Conservation (phyloP, 2,888 invertebrate genomes). For the Ophraella communa region DNA sequence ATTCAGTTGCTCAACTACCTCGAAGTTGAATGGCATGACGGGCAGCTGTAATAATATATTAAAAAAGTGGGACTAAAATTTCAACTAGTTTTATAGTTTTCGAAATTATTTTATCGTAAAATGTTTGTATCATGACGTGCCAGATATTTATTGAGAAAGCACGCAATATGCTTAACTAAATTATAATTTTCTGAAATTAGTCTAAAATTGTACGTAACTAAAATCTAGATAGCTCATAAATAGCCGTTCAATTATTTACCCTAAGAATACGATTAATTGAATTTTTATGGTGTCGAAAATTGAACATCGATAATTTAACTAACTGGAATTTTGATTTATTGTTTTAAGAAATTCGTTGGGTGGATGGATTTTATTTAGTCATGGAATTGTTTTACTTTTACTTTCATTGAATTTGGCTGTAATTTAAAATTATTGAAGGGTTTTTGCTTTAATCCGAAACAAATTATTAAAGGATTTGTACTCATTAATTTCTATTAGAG, state of each 20-base stretch:
- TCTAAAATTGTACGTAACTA: neutral
- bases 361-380: no score
- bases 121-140: neutral
- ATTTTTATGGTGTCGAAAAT: no score
- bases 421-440: no score
- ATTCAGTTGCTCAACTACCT: neutral
- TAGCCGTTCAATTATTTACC: no score
- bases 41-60: neutral
- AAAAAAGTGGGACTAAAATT: neutral
- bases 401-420: no score
- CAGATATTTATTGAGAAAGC: neutral
- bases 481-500: no score
- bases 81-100: neutral
- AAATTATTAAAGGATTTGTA: no score
- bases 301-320: no score
- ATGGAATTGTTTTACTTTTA: no score
- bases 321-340: no score
- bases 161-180: neutral
- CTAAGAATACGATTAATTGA: neutral
- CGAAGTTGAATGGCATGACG: neutral
- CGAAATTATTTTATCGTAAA: neutral
- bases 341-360: no score
- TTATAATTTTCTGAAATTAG: neutral
- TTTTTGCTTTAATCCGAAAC: no score
- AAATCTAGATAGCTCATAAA: neutral